Conservation (phyloP, 1,140 invertebrate species). For the Drosophila kepulauana region DNA sequence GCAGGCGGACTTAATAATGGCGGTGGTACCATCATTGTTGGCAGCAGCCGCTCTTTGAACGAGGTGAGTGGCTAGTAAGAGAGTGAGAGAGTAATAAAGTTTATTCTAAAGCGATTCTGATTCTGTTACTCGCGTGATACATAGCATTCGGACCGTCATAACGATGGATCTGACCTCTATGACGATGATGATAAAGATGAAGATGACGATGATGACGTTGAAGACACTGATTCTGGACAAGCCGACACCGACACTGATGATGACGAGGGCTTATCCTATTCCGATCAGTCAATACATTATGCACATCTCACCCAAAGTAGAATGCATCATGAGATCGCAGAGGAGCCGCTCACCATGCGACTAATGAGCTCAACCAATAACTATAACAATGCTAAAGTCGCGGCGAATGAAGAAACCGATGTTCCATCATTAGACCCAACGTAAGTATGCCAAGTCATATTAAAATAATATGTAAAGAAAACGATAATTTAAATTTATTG, state of each 20-base stretch:
- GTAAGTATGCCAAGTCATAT: constrained; percentile 53
- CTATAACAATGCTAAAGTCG: constrained; percentile 40
- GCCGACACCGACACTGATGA: constrained; percentile 76
- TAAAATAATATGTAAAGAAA: not conserved
- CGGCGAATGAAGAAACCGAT: constrained; percentile 42
- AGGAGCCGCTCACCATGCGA: constrained; percentile 69
- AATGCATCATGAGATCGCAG: constrained; percentile 72
- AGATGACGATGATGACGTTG: constrained; percentile 59
- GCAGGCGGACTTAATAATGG: constrained; percentile 42
- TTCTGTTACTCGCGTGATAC: constrained; percentile 23
- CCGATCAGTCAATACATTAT: constrained; percentile 74
- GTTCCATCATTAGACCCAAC: constrained; percentile 73
- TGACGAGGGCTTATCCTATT: constrained; percentile 65
- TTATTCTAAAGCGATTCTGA: not conserved
- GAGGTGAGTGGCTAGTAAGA: constrained; percentile 57
- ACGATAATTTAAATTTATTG: not conserved
- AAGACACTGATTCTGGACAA: constrained; percentile 71
- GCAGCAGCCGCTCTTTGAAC: constrained; percentile 71
- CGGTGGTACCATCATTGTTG: constrained; percentile 79
- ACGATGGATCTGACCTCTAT: constrained; percentile 69
- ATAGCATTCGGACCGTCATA: constrained; percentile 65
- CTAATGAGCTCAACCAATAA: constrained; percentile 63
- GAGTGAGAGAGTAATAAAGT: not conserved
- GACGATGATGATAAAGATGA: constrained; percentile 68
- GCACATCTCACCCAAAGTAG: constrained; percentile 71